A percentile compares a stretch with the other conserved stretches of the same genome.
Conservation (phyloP, 1,140 invertebrate species). For the Bombus waltoni region DNA sequence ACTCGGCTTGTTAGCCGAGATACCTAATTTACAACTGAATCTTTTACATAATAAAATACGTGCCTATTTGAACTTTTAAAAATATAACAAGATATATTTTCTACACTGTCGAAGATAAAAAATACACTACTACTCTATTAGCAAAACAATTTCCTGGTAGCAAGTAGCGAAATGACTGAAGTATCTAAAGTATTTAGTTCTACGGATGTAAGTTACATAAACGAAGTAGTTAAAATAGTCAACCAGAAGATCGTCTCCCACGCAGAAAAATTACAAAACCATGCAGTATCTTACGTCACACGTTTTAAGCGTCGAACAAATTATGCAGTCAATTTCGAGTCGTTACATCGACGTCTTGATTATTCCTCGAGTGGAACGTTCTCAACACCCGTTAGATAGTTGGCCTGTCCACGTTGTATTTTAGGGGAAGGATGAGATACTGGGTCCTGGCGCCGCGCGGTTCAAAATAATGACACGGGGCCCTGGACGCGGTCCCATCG, state of each 20-base stretch:
- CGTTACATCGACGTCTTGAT: not conserved
- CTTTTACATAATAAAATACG: too few species aligned
- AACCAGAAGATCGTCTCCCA: not conserved
- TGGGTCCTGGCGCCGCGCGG: slow-evolving; percentile 79
- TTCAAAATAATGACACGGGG: slow-evolving; percentile 81
- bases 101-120: not conserved
- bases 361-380: not conserved
- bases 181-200: not conserved
- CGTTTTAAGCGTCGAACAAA: not conserved
- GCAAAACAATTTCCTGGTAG: not conserved
- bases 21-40: too few species aligned
- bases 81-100: not conserved
- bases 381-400: slow-evolving; percentile 73
- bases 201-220: too few species aligned
- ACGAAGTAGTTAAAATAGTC: accelerated
- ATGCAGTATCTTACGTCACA: too few species aligned
- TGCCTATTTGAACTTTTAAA: not conserved
- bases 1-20: not conserved
- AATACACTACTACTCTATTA: not conserved
- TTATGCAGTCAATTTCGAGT: not conserved
- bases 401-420: slow-evolving; percentile 70
- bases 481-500: slow-evolving; percentile 71
- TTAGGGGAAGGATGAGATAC: slow-evolving; percentile 78
- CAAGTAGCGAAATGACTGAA: not conserved
- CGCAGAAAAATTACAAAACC: not conserved